Base-by-base conservation (phyloP, 2,113 vertebrate genomes). In the Cercopithecus mona region DNA sequence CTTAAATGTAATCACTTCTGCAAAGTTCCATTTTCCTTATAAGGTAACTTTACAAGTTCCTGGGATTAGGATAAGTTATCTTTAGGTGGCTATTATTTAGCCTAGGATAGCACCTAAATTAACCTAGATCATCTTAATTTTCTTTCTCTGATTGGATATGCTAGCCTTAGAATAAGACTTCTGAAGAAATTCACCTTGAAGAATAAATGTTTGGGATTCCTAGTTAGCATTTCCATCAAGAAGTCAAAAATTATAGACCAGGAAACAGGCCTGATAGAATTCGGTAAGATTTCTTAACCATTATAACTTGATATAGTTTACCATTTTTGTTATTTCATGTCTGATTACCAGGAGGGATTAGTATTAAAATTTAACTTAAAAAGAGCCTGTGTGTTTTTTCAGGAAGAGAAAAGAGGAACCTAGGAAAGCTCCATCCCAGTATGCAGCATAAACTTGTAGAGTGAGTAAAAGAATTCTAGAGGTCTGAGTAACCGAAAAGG, bases 121-220 rank as follows among this genome's bases (percentile, higher is more conserved):
- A 72, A 91, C 20, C 61, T 82, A 87, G 38, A 3, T 57, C 40
- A 66, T 52, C 11, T 52, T 66, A 86, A 68, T 92, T 93, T 92
- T 86, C 30, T 89, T 8, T 90, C 50, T 43, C 18, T 25, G 4
- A 64, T 32, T 76, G 5, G 20, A 43, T 18, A 80, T 66, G 16
- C 68, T 30, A 92, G n/a, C 3, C 23, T 78, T 55, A 48, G 8
- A 88, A 52, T 89, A 88, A 32, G 7, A 55, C 11, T 84, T 94
- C 64, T 81, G 18, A 95, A 68, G 22, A 94, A 93, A 94, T 93
- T 16, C 27, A 43, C 27, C 32, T 95, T 79, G 83, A 94, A 6
- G 5, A 32, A 95, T 48, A 66, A 93, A 82, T 55, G 10, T 23
- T 43, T 48, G 13, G 5, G n/a, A 68, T 32, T 93, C 45, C 20